Conservation (phyloP, 2,888 invertebrate genomes). For the Pristionchus mayeri region DNA sequence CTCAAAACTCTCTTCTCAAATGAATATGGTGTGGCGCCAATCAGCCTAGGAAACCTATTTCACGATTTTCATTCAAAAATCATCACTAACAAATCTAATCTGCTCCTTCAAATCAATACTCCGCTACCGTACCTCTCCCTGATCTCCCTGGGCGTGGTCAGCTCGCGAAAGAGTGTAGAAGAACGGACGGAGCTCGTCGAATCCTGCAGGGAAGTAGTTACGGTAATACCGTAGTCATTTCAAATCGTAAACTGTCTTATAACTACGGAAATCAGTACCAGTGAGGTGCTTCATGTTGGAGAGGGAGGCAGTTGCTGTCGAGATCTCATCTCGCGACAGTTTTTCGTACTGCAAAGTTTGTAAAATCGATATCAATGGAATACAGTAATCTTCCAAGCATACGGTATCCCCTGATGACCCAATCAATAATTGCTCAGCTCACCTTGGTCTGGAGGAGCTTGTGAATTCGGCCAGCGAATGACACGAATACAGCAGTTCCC, state of each 20-base stretch:
- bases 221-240: constrained; percentile 79
- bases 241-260: background rate
- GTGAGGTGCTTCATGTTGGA: constrained; percentile 70
- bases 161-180: constrained; percentile 83
- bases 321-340: constrained; percentile 63
- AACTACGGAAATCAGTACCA: background rate
- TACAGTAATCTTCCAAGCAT: background rate
- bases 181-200: constrained; percentile 87
- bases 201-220: constrained; percentile 76
- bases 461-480: constrained; percentile 73
- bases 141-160: constrained; percentile 55
- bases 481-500: constrained; percentile 70
- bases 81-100: too few species aligned
- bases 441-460: constrained; percentile 70
- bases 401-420: background rate
- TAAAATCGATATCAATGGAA: background rate
- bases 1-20: background rate
- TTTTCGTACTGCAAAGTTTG: constrained; percentile 69
- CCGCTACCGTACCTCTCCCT: constrained; percentile 32
- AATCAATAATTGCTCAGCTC: background rate
- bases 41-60: too few species aligned
- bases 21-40: too few species aligned
- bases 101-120: background rate
- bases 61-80: too few species aligned
- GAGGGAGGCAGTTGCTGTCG: constrained; percentile 78